A percentile compares a stretch with the other conserved stretches of the same genome.
Evolutionary conservation across 2,797 vertebrate genomes (phyloP).

Genomic region (Arvicola amphibius): DNA sequence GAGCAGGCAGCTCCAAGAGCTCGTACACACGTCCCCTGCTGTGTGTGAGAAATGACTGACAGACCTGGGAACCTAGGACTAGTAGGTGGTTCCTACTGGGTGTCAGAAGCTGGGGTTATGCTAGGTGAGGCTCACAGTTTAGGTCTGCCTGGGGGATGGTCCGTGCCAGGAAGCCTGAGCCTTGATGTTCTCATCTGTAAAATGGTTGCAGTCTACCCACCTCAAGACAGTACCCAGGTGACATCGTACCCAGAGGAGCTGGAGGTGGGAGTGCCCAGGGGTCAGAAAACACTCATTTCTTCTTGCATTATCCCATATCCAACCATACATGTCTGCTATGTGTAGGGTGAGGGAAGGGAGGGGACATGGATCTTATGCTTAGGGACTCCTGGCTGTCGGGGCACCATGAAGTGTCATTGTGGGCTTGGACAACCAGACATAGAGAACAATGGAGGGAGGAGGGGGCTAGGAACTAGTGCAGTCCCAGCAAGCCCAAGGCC

Average conservation of each 20-base stretch:
- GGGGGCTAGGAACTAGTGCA: neutral
- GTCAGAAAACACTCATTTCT: neutral
- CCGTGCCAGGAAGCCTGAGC: neutral
- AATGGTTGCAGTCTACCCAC: neutral
- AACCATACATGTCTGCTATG: neutral
- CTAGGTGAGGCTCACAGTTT: neutral
- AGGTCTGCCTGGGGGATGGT: neutral
- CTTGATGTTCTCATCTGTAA: neutral
- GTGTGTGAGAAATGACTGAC: neutral
- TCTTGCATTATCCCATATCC: neutral
- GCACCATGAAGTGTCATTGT: neutral
- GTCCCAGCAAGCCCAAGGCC: neutral
- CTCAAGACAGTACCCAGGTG: neutral
- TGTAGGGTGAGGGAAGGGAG: too few species aligned
- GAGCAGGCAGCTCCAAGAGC: neutral
- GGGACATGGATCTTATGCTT: neutral
- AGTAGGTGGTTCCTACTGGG: too few species aligned
- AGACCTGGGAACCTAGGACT: neutral
- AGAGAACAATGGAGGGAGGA: neutral
- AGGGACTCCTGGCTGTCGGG: neutral
- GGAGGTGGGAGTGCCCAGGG: neutral
- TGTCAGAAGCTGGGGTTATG: neutral
- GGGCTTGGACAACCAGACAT: neutral
- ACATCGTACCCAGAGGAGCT: neutral
- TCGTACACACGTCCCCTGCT: too few species aligned